Conservation (phyloP, 1,140 invertebrate genomes). For the Tachypleus tridentatus region DNA sequence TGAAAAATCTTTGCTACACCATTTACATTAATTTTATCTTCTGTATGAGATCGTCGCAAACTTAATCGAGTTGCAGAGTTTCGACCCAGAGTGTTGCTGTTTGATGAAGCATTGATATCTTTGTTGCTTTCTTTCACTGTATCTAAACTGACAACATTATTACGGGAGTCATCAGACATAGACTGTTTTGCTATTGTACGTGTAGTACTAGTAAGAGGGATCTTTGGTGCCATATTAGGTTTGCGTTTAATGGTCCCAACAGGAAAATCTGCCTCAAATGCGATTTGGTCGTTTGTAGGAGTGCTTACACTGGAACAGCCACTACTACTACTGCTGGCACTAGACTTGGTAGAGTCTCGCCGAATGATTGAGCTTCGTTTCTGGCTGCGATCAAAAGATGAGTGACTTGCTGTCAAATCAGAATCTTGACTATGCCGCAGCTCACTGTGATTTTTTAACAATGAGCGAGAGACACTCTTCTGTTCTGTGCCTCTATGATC, state of each 20-base stretch:
- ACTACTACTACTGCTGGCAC: constrained; percentile 23
- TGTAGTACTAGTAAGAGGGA: constrained; percentile 77
- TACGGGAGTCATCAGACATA: constrained; percentile 6
- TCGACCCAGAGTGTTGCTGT: constrained; percentile 19
- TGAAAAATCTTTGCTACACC: constrained; percentile 35
- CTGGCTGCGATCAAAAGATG: constrained; percentile 14
- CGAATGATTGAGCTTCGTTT: constrained; percentile 13
- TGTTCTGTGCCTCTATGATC: no score
- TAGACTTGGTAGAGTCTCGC: constrained; percentile 24
- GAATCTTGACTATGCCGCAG: no score
- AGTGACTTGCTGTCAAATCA: no score
- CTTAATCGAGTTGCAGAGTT: constrained; percentile 21
- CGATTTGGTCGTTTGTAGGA: constrained; percentile 22
- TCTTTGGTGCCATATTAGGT: constrained; percentile 39
- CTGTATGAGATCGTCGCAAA: constrained; percentile 29
- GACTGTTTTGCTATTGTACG: constrained; percentile 43
- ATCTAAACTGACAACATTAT: constrained; percentile 6
- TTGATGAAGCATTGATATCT: background rate
- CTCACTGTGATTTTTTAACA: no score
- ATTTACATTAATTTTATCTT: constrained; percentile 25
- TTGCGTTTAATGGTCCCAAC: constrained; percentile 32
- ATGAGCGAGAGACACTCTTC: no score
- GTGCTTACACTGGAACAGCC: constrained; percentile 35
- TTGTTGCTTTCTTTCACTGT: constrained; percentile 6
- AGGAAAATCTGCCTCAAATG: constrained; percentile 56